Evolutionary conservation across 2,113 vertebrate genomes (phyloP).

Genomic region (Varanus salvator): DNA sequence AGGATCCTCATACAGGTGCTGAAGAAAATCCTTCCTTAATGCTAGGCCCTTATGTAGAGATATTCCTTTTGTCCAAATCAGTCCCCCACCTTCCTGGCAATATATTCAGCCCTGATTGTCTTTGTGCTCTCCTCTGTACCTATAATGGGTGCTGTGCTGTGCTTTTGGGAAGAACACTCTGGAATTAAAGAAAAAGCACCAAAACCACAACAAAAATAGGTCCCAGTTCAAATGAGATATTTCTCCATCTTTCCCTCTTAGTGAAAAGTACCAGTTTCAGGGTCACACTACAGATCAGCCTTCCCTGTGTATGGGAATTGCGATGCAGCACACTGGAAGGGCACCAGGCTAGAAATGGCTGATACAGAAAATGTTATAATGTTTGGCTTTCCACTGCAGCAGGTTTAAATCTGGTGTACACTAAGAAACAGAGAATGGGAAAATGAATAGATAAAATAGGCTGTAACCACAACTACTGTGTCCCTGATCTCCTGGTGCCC

Average conservation of each 20-base stretch:
- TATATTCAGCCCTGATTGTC: conserved; percentile 34
- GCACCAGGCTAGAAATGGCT: too few relatives aligned
- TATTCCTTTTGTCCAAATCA: not conserved
- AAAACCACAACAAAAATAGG: not conserved
- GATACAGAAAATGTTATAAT: not conserved
- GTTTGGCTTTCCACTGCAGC: not conserved
- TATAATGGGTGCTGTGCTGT: conserved; percentile 7
- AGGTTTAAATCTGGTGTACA: not conserved
- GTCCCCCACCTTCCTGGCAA: not conserved
- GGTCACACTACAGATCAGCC: not conserved
- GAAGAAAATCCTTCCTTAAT: not conserved
- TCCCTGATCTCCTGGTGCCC: not conserved
- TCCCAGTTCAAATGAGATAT: not conserved
- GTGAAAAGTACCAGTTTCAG: not conserved
- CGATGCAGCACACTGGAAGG: too few relatives aligned
- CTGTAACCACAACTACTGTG: not conserved
- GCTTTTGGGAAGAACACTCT: not conserved
- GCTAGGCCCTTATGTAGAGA: not conserved
- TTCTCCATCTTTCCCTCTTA: not conserved
- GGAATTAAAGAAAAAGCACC: conserved; percentile 25
- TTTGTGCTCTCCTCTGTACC: conserved; percentile 44
- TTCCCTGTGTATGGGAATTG: too few relatives aligned
- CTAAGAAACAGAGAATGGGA: not conserved
- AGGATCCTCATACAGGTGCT: not conserved
- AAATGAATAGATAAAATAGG: too few relatives aligned